Evolutionary conservation across 2,113 vertebrate species (phyloP).

Genomic region (Maccullochella peelii): DNA sequence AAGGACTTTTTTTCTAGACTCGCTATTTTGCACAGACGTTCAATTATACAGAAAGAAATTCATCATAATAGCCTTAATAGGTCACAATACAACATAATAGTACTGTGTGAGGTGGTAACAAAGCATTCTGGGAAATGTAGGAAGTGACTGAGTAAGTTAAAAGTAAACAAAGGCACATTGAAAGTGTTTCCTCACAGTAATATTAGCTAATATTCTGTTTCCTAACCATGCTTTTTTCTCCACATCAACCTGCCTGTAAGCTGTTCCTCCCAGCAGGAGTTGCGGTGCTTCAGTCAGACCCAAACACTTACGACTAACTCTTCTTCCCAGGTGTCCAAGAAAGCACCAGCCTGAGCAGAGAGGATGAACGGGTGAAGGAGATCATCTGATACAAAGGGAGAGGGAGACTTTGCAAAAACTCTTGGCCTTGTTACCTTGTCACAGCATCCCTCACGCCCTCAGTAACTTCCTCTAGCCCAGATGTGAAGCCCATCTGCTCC

Average conservation of each 20-base stretch:
- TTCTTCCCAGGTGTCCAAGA: conserved; percentile 34
- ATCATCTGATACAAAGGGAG: conserved; percentile 37
- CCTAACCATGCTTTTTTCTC: not conserved
- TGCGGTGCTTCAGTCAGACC: conserved; percentile 12
- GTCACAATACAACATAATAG: not conserved
- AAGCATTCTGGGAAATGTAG: not conserved
- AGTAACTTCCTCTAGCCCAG: conserved; percentile 88
- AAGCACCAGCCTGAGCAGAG: conserved; percentile 6
- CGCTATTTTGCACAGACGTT: too few relatives aligned
- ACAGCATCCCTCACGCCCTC: conserved; percentile 73
- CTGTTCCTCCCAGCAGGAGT: conserved; percentile 21
- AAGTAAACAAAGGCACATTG: too few relatives aligned
- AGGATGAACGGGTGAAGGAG: conserved; percentile 26
- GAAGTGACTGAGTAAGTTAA: not conserved
- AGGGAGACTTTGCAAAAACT: conserved; percentile 13
- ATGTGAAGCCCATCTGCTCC: conserved; percentile 92
- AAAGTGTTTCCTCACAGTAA: not conserved
- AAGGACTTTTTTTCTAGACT: not conserved
- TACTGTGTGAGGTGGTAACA: not conserved
- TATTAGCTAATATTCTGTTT: not conserved
- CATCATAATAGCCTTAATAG: not conserved
- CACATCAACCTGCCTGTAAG: not conserved
- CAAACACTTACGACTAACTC: conserved; percentile 31
- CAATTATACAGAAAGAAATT: too few relatives aligned
- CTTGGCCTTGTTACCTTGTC: conserved; percentile 48